These are phyloP conservation scores for Cataglyphis cursor DNA, from an alignment of 2,888 invertebrate species.

Conservation along the genomic window DNA sequence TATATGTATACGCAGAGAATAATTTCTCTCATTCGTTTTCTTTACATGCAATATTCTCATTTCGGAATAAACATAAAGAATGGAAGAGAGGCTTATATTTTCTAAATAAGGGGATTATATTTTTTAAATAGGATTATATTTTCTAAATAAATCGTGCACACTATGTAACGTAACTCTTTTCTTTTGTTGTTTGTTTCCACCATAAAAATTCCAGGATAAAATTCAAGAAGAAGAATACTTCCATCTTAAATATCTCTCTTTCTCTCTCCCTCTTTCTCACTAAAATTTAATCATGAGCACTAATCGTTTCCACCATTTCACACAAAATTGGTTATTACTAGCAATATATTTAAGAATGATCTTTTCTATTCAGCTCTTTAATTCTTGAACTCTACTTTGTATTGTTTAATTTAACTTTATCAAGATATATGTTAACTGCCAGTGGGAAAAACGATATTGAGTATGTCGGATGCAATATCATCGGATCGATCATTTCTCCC, in stretches of 20 bases:
- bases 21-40: conserved; percentile 33
- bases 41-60: conserved; percentile 32
- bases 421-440: conserved; percentile 45
- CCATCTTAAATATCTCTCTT: not conserved
- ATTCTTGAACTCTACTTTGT: conserved; percentile 18
- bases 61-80: conserved; percentile 29
- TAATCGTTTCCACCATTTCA: not conserved
- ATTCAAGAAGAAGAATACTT: not conserved
- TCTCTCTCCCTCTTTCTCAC: not conserved
- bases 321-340: not conserved
- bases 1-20: not conserved
- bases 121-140: conserved; percentile 25
- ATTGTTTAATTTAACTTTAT: conserved; percentile 31
- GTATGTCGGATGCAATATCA: conserved; percentile 49
- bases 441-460: conserved; percentile 50
- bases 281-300: not conserved
- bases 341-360: conserved; percentile 4
- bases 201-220: not conserved
- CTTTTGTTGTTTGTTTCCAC: not conserved
- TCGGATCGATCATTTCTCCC: conserved; percentile 48
- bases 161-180: conserved; percentile 8
- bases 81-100: conserved; percentile 18
- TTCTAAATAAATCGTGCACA: conserved; percentile 23
- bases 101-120: too few species aligned
- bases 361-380: not conserved